Base-by-base conservation (phyloP, 2,888 invertebrate genomes). In the Nysson spinosus region DNA sequence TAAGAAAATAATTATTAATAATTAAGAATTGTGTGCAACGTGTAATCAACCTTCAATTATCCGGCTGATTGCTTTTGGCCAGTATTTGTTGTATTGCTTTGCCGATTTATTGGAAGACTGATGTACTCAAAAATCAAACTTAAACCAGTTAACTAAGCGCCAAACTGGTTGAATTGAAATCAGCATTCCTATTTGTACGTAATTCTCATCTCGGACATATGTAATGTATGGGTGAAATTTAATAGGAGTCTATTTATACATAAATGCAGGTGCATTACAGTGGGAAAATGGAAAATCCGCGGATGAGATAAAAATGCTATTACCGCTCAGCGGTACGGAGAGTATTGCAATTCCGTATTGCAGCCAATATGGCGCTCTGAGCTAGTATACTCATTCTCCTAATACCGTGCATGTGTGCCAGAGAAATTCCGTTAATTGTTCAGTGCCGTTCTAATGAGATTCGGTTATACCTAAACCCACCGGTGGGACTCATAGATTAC, bases 361-460 rank as follows among this genome's bases (percentile, higher is more conserved):
- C 24, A 4, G 11, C 26, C 43, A 32, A 56, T 52, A 56, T 14
- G 34, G 35, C 39, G 40, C 30, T 7, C 22, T n/a, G 5, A 11
- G 16, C 34, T 5, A 7, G 5, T 34, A 16, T 34, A 34, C 2
- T 9, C 14, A 4, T 7, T 14, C 16, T 28, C 17, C 26, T 17
- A 35, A 50, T 40, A 47, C 26, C 6, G 39, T 40, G 32, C 50
- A 30, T 17, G 34, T 30, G 32, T 37, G 30, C 37, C 34, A 16
- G 37, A 72, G 61, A 73, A 70, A 50, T 28, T 52, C 49, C 37
- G 43, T 54, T 62, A 72, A 72, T 72, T 63, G 51, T 40, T 24
- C 56, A 49, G 35, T 30, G 44, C 43, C 34, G 30, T 39, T 46
- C 42, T 69, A 69, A 69, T 62, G 54, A 57, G 54, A 46, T 28